Base-by-base conservation (phyloP, 92 coral and sea anemone genomes). In the Phenganax subtilis region DNA sequence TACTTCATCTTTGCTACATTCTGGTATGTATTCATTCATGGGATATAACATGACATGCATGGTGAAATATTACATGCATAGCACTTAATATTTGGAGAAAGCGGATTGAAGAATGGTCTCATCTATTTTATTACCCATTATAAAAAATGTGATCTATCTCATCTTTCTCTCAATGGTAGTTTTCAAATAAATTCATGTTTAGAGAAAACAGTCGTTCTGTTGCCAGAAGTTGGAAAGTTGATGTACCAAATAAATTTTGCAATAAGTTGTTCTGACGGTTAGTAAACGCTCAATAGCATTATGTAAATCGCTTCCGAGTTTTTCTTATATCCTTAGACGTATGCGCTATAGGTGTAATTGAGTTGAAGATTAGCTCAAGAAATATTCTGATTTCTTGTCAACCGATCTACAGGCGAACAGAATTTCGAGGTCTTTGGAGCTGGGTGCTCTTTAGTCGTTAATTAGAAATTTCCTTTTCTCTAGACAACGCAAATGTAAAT, bases 191-290 rank as follows among this genome's bases (percentile, higher is more conserved):
- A 8, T 25, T 78, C 3, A 44, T 61, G 44, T 78, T 31, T 20
- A 78, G 89, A 84, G 51, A 86, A 88, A 67, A 88, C 92, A 12
- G 79, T 93, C 68, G 83, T 74, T 59, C 87, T 93, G 80, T 72
- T 93, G 57, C 89, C 91, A 27, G 91, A 90, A 27, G 87, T 91
- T 20, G 82, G 92, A 0, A 89, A 84, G 72, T 85, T 91, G 56
- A 81, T 93, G 90, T 93, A 91, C 73, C 98, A 93, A 88, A 86
- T 91, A 77, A 68, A 89, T 11, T 92, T 90, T 47, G 89, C 91
- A 64, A 80, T 67, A 51, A 75, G 54, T 8, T 66, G 57, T 54
- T 81, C 69, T 10, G 89, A 82, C 20, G 72, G 82, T 78, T 1
- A 56, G 77, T 73, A 73, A 51, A 16, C 30, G 25, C 31, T 16